These are phyloP conservation scores for Corvus hawaiiensis DNA, from an alignment of 2,113 vertebrate species.

Conservation along the genomic window DNA sequence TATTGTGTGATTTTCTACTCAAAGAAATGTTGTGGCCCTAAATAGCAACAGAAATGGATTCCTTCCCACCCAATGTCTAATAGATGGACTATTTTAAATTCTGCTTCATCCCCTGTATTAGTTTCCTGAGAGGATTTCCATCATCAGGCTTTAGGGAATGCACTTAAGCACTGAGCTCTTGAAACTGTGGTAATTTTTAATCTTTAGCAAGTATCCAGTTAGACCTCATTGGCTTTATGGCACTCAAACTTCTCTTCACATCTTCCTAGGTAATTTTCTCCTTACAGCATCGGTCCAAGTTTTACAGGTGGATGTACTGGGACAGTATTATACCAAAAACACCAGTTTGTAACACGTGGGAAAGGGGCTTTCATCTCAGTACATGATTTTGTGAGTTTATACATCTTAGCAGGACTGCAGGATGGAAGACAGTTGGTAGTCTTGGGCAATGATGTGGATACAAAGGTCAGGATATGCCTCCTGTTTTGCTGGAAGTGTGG, in stretches of 20 bases:
- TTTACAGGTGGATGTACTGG: background rate
- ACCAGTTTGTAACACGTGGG: background rate
- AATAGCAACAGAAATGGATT: background rate
- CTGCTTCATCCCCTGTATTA: background rate
- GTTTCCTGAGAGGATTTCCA: slow-evolving; percentile 4
- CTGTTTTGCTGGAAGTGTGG: background rate
- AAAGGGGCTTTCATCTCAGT: background rate
- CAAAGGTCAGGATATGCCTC: background rate
- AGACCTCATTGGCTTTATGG: background rate
- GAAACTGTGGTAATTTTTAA: background rate
- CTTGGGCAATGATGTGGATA: background rate
- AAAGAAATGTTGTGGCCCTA: background rate
- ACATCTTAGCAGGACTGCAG: background rate
- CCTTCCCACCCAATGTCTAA: background rate
- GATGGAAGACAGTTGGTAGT: background rate
- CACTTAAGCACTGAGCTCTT: background rate
- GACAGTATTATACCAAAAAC: background rate
- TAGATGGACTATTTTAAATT: slow-evolving; percentile 7
- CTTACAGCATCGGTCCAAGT: background rate
- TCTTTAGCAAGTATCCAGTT: background rate
- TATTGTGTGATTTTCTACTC: background rate
- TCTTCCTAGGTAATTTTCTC: background rate
- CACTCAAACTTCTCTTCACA: background rate
- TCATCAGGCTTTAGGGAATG: background rate
- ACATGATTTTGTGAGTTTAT: background rate